These are phyloP conservation scores for Ptychoptera contaminata DNA, from an alignment of 2,888 invertebrate genomes.

Conservation along the genomic window DNA sequence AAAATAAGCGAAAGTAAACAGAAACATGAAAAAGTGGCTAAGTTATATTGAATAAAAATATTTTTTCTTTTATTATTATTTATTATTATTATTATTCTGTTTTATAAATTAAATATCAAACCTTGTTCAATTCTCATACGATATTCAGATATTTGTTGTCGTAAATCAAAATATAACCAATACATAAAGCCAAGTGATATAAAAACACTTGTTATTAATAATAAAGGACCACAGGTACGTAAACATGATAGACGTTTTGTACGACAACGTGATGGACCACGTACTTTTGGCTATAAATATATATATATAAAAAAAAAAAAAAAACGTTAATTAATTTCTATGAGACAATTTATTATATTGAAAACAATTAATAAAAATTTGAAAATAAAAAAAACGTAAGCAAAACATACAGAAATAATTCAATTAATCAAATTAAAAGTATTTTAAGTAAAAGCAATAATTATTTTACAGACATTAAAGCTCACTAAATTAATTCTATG, in stretches of 20 bases:
- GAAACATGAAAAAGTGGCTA: neutral
- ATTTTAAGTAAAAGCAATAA: too few species aligned
- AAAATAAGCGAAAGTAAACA: neutral
- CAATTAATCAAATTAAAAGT: too few species aligned
- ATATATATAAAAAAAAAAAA: conserved; percentile 4
- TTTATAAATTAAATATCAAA: conserved; percentile 9
- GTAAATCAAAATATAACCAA: conserved; percentile 29
- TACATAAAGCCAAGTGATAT: conserved; percentile 24
- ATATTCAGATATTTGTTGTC: conserved; percentile 26
- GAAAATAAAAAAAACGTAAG: too few species aligned
- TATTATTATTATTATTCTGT: neutral
- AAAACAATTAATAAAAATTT: too few species aligned
- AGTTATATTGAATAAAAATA: neutral
- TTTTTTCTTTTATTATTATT: neutral
- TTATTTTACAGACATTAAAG: too few species aligned
- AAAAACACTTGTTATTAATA: conserved; percentile 20
- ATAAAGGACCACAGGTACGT: conserved; percentile 23
- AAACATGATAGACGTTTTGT: conserved; percentile 21
- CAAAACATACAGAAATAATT: too few species aligned
- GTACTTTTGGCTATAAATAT: conserved; percentile 16
- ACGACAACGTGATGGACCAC: conserved; percentile 19
- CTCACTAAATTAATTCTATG: too few species aligned
- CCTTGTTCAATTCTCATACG: conserved; percentile 30
- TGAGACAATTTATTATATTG: too few species aligned
- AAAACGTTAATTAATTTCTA: conserved; percentile 1